Evolutionary conservation across 2,888 invertebrate species (phyloP), one percentile per base, ranked within the genome.

Genomic region (Globia sparganii): DNA sequence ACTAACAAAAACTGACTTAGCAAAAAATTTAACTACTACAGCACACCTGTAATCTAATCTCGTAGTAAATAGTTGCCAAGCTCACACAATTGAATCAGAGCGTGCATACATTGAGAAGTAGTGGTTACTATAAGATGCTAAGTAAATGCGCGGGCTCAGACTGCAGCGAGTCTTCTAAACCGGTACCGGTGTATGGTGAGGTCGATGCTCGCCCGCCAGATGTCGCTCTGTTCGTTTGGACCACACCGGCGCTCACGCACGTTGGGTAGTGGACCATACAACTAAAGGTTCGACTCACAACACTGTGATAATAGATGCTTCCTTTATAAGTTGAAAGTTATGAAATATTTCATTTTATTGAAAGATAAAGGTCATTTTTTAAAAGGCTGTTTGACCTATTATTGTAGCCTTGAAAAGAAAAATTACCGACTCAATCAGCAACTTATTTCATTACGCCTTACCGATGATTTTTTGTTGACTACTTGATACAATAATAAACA

Each of bases 191-290:
- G 43, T 62, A 78, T 34, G 79, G 80, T 72, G 86, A 84, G 94
- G 94, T 94, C 94, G 92, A 87, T 88, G 94, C 85, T 88, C 94
- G 92, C 87, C 88, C 90, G 83, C 91, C 94, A 93, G 92, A 92
- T 93, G 93, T 91, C 90, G 90, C 90, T 81, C 69, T 85, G 75
- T 77, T 82, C 75, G 65, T 84, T 85, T 85, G 81, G 86, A 88
- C 89, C 86, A 87, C 86, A 86, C 87, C 84, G 83, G 80, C 72
- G 80, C 72, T 77, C 77, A 81, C 72, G 85, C 62, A 79, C 65
- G 70, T 43, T 74, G 66, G 71, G 58, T 66, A 66, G 65, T 34
- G 65, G 43, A 70, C 78, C 58, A 64, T 58, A 43, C 40, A 65
- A 43, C 75, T 61, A 40, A 56, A 82, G 40, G n/a, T 65, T 65